These are phyloP conservation scores for Ornithoptera alexandrae DNA, from an alignment of 2,888 invertebrate genomes.

Conservation along the genomic window DNA sequence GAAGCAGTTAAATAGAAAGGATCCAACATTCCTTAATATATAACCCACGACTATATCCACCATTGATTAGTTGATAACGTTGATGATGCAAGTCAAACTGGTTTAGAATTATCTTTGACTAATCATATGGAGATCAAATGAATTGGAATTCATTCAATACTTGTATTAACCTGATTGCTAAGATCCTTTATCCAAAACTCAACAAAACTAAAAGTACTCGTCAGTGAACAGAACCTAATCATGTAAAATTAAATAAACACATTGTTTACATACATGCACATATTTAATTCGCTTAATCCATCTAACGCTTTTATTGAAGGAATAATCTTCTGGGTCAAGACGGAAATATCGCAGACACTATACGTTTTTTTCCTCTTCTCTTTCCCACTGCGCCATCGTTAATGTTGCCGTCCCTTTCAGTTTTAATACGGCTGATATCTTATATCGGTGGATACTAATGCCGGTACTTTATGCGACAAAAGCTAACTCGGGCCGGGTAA, in stretches of 20 bases:
- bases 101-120: too few relatives aligned
- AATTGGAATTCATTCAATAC: too few relatives aligned
- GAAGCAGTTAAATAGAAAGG: too few relatives aligned
- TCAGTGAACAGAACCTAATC: neutral
- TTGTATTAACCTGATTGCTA: too few relatives aligned
- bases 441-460: constrained; percentile 27
- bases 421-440: constrained; percentile 28
- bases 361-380: neutral
- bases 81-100: too few relatives aligned
- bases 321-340: constrained; percentile 25
- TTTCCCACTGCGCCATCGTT: constrained; percentile 10
- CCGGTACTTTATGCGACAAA: constrained; percentile 34
- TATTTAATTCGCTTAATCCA: constrained; percentile 23
- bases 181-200: too few relatives aligned
- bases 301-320: constrained; percentile 16
- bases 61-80: too few relatives aligned
- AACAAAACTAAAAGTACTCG: too few relatives aligned
- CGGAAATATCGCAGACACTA: constrained; percentile 13
- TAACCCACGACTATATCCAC: too few relatives aligned
- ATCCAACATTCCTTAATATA: too few relatives aligned
- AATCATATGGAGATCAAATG: too few relatives aligned
- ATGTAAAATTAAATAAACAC: neutral
- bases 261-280: neutral
- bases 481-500: constrained; percentile 38
- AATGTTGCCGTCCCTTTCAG: constrained; percentile 8